Evolutionary conservation across 2,797 vertebrate species (phyloP).

Genomic region (Salmo trutta): DNA sequence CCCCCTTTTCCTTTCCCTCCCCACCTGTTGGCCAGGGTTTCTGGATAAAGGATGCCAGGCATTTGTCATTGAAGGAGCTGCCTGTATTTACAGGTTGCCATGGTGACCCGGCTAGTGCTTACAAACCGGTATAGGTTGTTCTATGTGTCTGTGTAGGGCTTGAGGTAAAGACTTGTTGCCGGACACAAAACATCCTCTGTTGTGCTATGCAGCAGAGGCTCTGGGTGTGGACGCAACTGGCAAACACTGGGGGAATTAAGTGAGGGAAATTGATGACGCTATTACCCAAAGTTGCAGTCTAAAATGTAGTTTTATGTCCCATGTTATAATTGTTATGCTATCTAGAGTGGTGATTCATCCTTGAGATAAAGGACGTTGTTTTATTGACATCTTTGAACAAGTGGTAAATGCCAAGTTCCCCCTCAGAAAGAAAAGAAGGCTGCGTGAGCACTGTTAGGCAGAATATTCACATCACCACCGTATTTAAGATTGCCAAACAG

Average conservation of each 20-base stretch:
- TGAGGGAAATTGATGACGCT: not conserved
- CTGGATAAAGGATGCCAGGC: conserved; percentile 26
- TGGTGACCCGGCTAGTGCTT: conserved; percentile 40
- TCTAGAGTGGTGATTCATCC: not conserved
- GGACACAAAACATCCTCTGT: conserved; percentile 56
- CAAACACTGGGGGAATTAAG: conserved; percentile 33
- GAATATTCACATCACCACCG: conserved; percentile 8
- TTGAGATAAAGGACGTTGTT: not conserved
- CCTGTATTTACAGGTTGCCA: conserved; percentile 48
- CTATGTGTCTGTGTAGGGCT: not conserved
- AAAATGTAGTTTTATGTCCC: not conserved
- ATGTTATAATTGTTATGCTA: not conserved
- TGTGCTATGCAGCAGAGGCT: conserved; percentile 1
- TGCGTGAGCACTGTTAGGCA: not conserved
- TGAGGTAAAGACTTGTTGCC: conserved; percentile 14
- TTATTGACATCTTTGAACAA: not conserved
- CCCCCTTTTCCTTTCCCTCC: not conserved
- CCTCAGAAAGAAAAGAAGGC: not conserved
- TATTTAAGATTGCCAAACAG: conserved; percentile 30
- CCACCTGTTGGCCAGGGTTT: conserved; percentile 9
- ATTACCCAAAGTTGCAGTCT: not conserved
- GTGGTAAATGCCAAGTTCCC: not conserved
- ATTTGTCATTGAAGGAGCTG: conserved; percentile 42
- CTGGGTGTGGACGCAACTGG: conserved; percentile 29
- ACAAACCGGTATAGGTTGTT: conserved; percentile 9